Base-by-base conservation (phyloP, 1,140 invertebrate genomes). In the Cherax destructor region DNA sequence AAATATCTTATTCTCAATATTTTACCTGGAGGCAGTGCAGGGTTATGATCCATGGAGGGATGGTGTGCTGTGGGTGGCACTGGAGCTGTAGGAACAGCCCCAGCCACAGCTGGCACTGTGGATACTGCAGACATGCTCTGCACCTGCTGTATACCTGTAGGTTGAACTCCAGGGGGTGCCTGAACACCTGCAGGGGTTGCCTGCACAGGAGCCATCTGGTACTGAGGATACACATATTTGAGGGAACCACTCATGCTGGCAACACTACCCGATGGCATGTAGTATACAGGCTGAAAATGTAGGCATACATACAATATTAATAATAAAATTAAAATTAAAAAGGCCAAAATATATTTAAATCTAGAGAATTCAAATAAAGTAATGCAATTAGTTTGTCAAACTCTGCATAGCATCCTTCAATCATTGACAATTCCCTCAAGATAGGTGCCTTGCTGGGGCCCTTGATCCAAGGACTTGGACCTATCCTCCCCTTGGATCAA, bases 191-290 rank as follows among this genome's bases (percentile, higher is more conserved):
- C 79, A 24, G 87, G 87, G 10, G 87, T 13, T 72, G 83, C 83
- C 65, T 88, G 88, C n/a, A 90, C 88, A 24, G 80, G 80, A 78
- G 80, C 88, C 88, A 90, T 84, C 47, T 83, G 90, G 85, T 91
- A 91, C 90, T 91, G 90, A 72, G 90, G 90, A 78, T 91, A 91
- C 9, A 91, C 90, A 91, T 91, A 91, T 74, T 91, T 91, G 77
- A 91, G 83, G 77, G 76, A 80, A 18, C 90, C 90, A 74, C 69
- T 91, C 84, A 87, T 50, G 24, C 61, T 81, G 49, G 59, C 83
- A 47, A 91, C 78, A 80, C 84, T 81, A 56, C 84, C 84, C 50
- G 83, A 69, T 74, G 90, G 85, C 90, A 91, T 91, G 85, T 91
- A 91, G 79, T 91, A 91, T 41, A 91, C 90, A 52, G 90, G 90